Conservation (phyloP, 2,888 invertebrate species). For the Plusia festucae region DNA sequence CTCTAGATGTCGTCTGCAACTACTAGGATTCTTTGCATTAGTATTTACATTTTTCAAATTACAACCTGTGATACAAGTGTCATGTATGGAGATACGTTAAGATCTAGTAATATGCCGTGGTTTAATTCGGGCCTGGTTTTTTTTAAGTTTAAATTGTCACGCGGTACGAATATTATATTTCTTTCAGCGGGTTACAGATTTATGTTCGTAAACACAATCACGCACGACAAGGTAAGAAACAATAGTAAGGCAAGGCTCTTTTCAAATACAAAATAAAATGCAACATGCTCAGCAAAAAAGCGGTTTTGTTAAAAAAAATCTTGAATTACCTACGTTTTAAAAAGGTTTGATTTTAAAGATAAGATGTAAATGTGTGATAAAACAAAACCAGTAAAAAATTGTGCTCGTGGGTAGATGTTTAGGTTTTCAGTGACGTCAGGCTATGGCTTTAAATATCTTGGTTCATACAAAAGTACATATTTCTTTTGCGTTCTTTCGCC, state of each 20-base stretch:
- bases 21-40: too few species aligned
- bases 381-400: constrained; percentile 24
- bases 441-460: constrained; percentile 1
- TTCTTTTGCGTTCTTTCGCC: not conserved
- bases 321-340: constrained; percentile 36
- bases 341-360: constrained; percentile 47
- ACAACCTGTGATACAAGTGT: too few species aligned
- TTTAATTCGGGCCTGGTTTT: not conserved
- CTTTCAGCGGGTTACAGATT: not conserved
- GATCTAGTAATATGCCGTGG: not conserved
- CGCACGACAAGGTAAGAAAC: not conserved
- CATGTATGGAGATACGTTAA: too few species aligned
- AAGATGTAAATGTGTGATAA: constrained; percentile 28
- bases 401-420: constrained; percentile 8
- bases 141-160: not conserved
- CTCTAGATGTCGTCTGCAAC: too few species aligned
- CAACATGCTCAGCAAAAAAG: constrained; percentile 13
- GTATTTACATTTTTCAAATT: too few species aligned
- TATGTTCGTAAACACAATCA: not conserved
- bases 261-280: constrained; percentile 2
- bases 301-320: constrained; percentile 20
- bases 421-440: constrained; percentile 10
- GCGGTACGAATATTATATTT: not conserved
- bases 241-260: not conserved
- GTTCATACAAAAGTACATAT: not conserved